Percentiles rank a stretch among this genome's conserved stretches.
These are phyloP conservation scores for Poeciliopsis occidentalis DNA, from an alignment of 2,113 vertebrate species.

Conservation along the genomic window DNA sequence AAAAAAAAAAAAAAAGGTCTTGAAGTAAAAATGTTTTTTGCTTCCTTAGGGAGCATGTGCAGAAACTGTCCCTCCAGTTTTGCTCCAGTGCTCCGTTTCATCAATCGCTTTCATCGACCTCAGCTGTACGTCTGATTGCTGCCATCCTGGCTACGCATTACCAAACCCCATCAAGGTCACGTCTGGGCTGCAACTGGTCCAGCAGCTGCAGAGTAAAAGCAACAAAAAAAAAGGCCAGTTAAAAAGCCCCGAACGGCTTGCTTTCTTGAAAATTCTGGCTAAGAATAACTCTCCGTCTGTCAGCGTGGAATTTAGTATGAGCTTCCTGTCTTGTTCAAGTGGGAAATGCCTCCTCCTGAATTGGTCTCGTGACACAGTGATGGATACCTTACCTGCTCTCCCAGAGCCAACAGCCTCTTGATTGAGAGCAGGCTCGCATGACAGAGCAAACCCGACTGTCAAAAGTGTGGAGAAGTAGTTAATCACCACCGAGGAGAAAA, in stretches of 20 bases:
- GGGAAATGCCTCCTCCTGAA: conserved; percentile 35
- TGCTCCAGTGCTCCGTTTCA: conserved; percentile 55
- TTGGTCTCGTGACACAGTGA: conserved; percentile 60
- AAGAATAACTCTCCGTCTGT: conserved; percentile 32
- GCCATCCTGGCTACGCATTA: conserved; percentile 6
- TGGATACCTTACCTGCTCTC: conserved; percentile 54
- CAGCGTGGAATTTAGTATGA: conserved; percentile 22
- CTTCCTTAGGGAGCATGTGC: conserved; percentile 31
- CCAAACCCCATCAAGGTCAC: conserved; percentile 13
- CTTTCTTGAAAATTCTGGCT: conserved; percentile 28
- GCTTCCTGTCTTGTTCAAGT: conserved; percentile 42
- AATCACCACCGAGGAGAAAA: conserved; percentile 23
- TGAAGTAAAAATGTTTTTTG: conserved; percentile 10
- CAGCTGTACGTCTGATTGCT: conserved; percentile 36
- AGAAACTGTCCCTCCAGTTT: conserved; percentile 33
- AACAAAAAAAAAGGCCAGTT: neutral
- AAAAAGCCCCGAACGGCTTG: neutral
- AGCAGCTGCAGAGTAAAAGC: neutral
- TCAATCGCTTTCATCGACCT: conserved; percentile 39
- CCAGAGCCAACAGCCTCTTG: conserved; percentile 38
- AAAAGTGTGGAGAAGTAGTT: conserved; percentile 8
- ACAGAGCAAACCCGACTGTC: conserved; percentile 28
- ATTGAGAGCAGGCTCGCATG: conserved; percentile 22
- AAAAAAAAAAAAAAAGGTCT: neutral
- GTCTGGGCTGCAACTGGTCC: neutral